Conservation (phyloP, 1,140 invertebrate species). For the Choristoneura fumiferana region DNA sequence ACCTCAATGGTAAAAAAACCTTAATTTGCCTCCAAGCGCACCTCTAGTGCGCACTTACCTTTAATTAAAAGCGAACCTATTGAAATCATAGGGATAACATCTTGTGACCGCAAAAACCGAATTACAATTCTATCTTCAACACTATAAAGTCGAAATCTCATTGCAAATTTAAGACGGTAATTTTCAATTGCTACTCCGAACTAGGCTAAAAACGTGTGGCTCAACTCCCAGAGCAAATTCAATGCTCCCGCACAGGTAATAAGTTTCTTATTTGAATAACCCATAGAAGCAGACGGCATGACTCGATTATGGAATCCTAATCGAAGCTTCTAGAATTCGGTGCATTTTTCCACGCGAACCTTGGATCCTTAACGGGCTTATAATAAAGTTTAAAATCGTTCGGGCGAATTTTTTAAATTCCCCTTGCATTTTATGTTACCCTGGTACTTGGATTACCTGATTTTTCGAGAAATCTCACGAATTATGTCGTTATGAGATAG, state of each 20-base stretch:
- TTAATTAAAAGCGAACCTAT: background rate
- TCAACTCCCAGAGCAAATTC: background rate
- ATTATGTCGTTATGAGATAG: slow-evolving; percentile 16
- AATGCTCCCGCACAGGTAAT: background rate
- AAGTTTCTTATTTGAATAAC: slow-evolving; percentile 8
- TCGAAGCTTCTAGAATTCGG: slow-evolving; percentile 12
- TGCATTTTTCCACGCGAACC: background rate
- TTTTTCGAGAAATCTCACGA: slow-evolving; percentile 7
- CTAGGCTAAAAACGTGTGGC: background rate
- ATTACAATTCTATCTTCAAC: background rate
- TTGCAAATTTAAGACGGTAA: background rate
- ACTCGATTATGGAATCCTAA: slow-evolving; percentile 17
- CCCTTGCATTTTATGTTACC: slow-evolving; percentile 7
- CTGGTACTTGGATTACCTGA: slow-evolving; percentile 6
- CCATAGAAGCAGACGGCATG: slow-evolving; percentile 2
- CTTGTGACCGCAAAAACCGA: background rate
- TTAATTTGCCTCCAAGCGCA: too few species aligned
- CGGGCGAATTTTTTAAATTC: slow-evolving; percentile 3
- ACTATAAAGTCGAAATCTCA: background rate
- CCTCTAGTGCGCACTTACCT: too few species aligned
- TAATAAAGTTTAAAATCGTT: background rate
- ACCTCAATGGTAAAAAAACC: too few species aligned
- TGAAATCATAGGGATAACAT: background rate
- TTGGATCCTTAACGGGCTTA: background rate
- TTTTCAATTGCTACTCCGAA: slow-evolving; percentile 15